Conservation (phyloP, 2,113 vertebrate species). For the Dolichotis patagonum region DNA sequence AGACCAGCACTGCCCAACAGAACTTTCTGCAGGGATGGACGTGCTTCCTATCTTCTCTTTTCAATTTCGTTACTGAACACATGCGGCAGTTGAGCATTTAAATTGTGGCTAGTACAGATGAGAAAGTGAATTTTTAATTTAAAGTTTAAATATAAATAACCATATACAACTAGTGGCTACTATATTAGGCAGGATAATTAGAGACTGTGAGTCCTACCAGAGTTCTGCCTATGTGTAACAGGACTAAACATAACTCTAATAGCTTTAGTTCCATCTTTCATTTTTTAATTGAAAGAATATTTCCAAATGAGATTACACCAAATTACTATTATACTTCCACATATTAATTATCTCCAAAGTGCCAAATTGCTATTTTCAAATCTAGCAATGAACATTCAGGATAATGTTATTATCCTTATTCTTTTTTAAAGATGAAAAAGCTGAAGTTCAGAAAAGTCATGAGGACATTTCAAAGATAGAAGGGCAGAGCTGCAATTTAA, state of each 20-base stretch:
- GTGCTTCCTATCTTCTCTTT: not conserved
- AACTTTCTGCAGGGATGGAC: not conserved
- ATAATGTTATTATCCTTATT: not conserved
- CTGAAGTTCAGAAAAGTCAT: not conserved
- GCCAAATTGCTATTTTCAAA: not conserved
- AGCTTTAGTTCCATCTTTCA: not conserved
- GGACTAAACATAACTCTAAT: not conserved
- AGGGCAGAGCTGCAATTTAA: not conserved
- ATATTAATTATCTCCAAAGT: not conserved
- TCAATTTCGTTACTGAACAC: not conserved
- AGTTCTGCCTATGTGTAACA: not conserved
- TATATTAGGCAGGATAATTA: not conserved
- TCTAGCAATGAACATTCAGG: not conserved
- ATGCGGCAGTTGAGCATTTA: not conserved
- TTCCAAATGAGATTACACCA: conserved; percentile 34
- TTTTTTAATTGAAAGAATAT: not conserved
- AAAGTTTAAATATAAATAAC: not conserved
- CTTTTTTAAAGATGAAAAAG: not conserved
- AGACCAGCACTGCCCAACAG: not conserved
- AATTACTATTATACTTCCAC: not conserved
- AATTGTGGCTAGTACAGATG: not conserved
- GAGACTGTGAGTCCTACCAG: not conserved
- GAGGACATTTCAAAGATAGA: not conserved
- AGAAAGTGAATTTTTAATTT: not conserved
- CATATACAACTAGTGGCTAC: not conserved